Conservation (phyloP, 1,140 invertebrate species). For the Anastrepha ludens region DNA sequence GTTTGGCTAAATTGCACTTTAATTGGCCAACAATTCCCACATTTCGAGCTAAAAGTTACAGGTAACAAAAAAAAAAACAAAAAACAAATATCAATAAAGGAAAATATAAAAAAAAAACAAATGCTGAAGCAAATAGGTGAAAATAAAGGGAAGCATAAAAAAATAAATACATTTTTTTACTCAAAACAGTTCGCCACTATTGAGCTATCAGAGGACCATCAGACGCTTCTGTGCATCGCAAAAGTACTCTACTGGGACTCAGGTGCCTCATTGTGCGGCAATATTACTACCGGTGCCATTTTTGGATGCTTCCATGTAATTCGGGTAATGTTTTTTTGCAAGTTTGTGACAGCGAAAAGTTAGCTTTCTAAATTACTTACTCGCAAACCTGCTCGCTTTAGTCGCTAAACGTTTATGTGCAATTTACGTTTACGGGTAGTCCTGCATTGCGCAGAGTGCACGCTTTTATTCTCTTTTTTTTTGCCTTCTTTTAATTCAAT, state of each 20-base stretch:
- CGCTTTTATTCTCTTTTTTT: no score
- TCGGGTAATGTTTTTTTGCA: neutral
- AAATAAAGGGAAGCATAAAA: no score
- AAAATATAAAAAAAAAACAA: neutral
- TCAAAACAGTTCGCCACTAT: no score
- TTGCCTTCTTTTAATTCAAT: neutral
- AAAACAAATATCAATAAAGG: neutral
- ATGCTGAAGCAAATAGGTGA: no score
- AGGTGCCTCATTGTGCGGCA: neutral
- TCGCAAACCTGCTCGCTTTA: neutral
- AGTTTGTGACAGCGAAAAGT: neutral
- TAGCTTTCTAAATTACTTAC: neutral
- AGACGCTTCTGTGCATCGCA: neutral
- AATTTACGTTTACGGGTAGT: neutral
- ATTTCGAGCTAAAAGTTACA: neutral
- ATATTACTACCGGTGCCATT: neutral
- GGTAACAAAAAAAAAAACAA: neutral
- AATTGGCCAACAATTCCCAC: neutral
- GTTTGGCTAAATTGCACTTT: conserved; percentile 1
- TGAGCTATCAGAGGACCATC: neutral
- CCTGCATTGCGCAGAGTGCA: neutral
- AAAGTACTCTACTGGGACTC: neutral
- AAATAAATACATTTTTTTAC: no score
- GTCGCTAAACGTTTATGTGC: conserved; percentile 24
- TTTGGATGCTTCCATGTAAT: neutral